Percentiles rank a stretch among this genome's conserved stretches.
phyloP scores from a whole-genome alignment of 1,140 invertebrate species.

The Eubasilissa regina region DNA sequence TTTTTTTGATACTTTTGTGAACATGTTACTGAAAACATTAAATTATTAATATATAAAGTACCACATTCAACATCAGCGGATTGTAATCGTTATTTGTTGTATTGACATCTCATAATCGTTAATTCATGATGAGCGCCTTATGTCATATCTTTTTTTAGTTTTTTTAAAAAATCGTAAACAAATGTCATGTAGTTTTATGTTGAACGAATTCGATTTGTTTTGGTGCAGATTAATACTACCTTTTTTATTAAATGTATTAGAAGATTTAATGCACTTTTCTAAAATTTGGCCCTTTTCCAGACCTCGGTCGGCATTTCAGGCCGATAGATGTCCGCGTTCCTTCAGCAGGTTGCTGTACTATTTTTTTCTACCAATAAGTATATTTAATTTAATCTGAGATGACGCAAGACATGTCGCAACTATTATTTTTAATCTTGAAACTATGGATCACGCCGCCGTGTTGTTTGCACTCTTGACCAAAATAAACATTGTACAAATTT shows the following conservation, averaged over 20 bases:
- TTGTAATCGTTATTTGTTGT: neutral
- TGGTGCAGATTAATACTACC: conserved; percentile 7
- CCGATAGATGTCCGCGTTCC: conserved; percentile 22
- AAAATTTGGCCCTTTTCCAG: conserved; percentile 46
- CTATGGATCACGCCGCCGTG: conserved; percentile 19
- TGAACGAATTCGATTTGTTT: neutral
- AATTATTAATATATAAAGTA: conserved; percentile 5
- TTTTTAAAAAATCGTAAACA: conserved; percentile 32
- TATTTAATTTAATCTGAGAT: conserved; percentile 44
- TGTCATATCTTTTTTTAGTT: conserved; percentile 47
- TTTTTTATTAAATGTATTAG: neutral
- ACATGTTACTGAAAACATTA: neutral
- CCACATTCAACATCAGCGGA: neutral
- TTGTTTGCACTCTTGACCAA: conserved; percentile 30
- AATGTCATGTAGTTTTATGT: conserved; percentile 16
- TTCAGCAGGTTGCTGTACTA: conserved; percentile 33
- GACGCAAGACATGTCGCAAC: conserved; percentile 46
- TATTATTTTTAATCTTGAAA: conserved; percentile 39
- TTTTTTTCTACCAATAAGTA: conserved; percentile 42
- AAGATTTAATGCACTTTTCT: neutral
- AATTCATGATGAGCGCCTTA: conserved; percentile 32
- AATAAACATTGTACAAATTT: conserved; percentile 25
- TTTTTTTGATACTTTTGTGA: neutral
- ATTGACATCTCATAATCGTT: conserved; percentile 9
- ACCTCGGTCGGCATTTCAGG: conserved; percentile 9